phyloP scores from a whole-genome alignment of 1,140 invertebrate genomes.

The Drosophila oshimai region DNA sequence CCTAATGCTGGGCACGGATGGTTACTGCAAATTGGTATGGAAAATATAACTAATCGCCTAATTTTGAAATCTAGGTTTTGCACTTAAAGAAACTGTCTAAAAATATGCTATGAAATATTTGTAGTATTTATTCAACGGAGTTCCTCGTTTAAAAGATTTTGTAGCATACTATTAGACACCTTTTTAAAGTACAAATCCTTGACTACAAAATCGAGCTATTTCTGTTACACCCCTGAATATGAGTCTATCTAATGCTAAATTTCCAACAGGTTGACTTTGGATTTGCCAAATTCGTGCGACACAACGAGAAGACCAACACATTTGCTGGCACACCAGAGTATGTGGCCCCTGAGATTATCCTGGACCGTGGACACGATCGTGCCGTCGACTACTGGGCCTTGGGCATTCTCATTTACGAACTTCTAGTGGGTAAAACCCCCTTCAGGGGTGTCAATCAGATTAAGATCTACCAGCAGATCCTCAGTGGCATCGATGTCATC shows the following conservation, averaged over 20 bases:
- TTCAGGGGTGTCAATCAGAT: conserved; percentile 95
- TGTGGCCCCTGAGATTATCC: conserved; percentile 96
- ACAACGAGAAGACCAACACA: conserved; percentile 95
- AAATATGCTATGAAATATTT: background rate
- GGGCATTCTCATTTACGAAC: conserved; percentile 95
- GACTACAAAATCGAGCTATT: too few species aligned
- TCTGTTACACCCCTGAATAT: too few species aligned
- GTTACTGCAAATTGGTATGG: conserved; percentile 94
- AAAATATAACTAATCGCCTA: background rate
- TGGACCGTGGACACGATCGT: conserved; percentile 96
- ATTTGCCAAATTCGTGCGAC: conserved; percentile 95
- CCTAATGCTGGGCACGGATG: conserved; percentile 92
- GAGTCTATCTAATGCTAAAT: background rate
- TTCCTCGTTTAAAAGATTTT: too few species aligned
- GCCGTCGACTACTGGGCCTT: conserved; percentile 98
- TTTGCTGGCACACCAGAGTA: conserved; percentile 97
- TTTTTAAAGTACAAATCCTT: too few species aligned
- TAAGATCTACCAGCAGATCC: conserved; percentile 98
- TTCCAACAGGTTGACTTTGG: conserved; percentile 95
- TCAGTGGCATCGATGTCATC: conserved; percentile 93
- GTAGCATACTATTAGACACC: too few species aligned
- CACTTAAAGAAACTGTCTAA: background rate
- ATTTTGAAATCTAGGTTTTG: too few species aligned
- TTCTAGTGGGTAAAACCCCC: conserved; percentile 96
- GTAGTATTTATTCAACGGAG: too few species aligned